Conservation (phyloP, 2,113 vertebrate species). For the Phyllostomus hastatus region DNA sequence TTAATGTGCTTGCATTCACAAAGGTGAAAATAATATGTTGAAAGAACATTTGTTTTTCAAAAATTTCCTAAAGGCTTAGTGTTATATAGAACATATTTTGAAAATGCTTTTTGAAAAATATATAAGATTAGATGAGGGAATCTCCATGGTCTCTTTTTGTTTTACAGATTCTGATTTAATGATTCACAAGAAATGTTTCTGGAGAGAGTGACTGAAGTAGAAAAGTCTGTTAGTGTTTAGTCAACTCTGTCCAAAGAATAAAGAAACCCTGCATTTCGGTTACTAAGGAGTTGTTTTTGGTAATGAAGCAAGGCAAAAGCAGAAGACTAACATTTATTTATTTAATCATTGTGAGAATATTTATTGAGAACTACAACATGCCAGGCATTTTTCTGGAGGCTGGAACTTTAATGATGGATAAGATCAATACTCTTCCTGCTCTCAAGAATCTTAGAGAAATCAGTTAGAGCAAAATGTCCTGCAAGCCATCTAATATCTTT, state of each 20-base stretch:
- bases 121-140: not conserved
- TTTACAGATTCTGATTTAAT: not conserved
- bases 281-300: not conserved
- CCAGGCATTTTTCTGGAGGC: not conserved
- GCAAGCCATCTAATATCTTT: not conserved
- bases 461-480: not conserved
- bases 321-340: not conserved
- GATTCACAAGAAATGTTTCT: conserved; percentile 15
- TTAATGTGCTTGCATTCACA: not conserved
- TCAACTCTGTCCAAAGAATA: not conserved
- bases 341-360: not conserved
- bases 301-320: not conserved
- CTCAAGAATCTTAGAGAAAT: not conserved
- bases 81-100: not conserved
- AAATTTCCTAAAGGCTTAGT: not conserved
- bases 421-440: not conserved
- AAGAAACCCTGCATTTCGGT: not conserved
- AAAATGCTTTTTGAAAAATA: not conserved
- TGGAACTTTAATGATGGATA: not conserved
- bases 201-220: not conserved
- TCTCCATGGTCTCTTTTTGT: not conserved
- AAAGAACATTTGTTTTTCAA: not conserved
- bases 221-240: not conserved
- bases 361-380: not conserved
- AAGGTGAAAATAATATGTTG: not conserved